A percentile compares a stretch with the other conserved stretches of the same genome.
These are phyloP conservation scores for Habrosyne pyritoides DNA, from an alignment of 2,888 invertebrate species.

Conservation along the genomic window DNA sequence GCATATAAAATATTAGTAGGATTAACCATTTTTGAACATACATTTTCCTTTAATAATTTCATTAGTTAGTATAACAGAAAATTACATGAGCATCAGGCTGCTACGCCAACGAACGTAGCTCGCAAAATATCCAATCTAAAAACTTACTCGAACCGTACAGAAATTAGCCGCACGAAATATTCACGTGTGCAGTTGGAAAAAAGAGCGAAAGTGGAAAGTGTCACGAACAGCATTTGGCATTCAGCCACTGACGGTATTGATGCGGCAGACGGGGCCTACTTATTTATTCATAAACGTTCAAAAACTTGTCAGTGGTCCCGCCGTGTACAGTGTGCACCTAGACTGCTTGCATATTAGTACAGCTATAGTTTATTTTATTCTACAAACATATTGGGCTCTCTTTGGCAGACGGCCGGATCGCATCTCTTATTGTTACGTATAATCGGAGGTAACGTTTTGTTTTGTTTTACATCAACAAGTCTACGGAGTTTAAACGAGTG, in stretches of 20 bases:
- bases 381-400: constrained; percentile 42
- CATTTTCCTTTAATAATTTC: too few species aligned
- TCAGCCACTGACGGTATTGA: constrained; percentile 75
- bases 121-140: constrained; percentile 14
- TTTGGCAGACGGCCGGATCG: constrained; percentile 33
- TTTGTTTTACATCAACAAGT: not conserved
- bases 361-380: constrained; percentile 58
- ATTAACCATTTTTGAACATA: too few species aligned
- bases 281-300: constrained; percentile 82
- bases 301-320: constrained; percentile 68
- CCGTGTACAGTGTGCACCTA: constrained; percentile 23
- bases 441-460: constrained; percentile 24
- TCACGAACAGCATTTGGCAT: constrained; percentile 78
- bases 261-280: constrained; percentile 74
- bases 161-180: constrained; percentile 70
- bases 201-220: constrained; percentile 76
- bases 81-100: not conserved
- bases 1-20: too few species aligned
- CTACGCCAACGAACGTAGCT: constrained; percentile 9
- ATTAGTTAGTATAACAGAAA: not conserved
- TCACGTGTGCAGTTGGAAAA: constrained; percentile 54
- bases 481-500: too few species aligned
- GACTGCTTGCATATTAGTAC: constrained; percentile 54
- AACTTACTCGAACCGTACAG: constrained; percentile 29
- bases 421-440: constrained; percentile 37